Conservation (phyloP, 2,888 invertebrate species). For the Pilophorus perplexus region DNA sequence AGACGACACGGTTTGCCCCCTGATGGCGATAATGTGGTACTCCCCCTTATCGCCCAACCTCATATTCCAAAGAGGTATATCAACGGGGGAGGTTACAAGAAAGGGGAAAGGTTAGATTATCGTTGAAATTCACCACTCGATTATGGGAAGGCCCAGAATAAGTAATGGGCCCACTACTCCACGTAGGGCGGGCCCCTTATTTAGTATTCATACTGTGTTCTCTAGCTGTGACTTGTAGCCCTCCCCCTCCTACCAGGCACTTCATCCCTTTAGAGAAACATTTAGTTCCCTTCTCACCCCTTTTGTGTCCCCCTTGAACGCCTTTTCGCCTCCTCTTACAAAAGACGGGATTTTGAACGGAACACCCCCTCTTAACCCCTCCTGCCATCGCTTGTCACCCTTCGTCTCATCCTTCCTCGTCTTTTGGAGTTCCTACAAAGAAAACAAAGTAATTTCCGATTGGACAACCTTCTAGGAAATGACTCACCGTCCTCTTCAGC, state of each 20-base stretch:
- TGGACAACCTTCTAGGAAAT: constrained; percentile 24
- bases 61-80: too few species aligned
- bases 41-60: too few species aligned
- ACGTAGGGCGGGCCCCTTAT: neutral
- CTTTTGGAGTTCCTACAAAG: constrained; percentile 2
- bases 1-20: too few species aligned
- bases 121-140: constrained; percentile 39
- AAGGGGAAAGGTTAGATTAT: constrained; percentile 22
- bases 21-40: too few species aligned
- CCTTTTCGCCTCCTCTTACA: constrained; percentile 22
- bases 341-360: constrained; percentile 13
- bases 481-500: neutral
- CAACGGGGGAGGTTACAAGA: too few species aligned
- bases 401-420: too few species aligned
- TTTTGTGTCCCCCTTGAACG: constrained; percentile 2
- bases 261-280: constrained; percentile 26
- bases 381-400: neutral
- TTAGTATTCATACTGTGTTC: constrained; percentile 33
- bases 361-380: constrained; percentile 1
- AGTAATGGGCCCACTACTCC: constrained; percentile 15
- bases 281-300: constrained; percentile 27
- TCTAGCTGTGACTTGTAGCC: constrained; percentile 30
- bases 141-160: constrained; percentile 33
- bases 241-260: too few species aligned
- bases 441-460: constrained; percentile 40